phyloP scores from a whole-genome alignment of 2,888 invertebrate species.

The Cantharis rufa region DNA sequence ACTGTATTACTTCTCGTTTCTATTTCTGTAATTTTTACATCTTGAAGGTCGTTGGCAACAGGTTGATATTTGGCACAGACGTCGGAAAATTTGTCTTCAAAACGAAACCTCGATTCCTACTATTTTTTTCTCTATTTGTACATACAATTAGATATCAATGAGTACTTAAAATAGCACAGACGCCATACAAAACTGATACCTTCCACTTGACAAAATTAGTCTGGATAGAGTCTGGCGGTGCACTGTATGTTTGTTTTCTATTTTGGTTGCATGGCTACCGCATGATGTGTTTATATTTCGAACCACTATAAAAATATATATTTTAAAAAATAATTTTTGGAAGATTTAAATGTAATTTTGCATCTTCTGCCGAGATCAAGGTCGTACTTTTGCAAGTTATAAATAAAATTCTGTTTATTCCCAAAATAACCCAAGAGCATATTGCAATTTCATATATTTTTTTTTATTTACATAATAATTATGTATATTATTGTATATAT shows the following conservation, averaged over 20 bases:
- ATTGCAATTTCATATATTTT: neutral
- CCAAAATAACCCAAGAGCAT: slow-evolving; percentile 8
- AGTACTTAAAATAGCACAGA: neutral
- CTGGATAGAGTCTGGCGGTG: neutral
- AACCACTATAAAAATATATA: neutral
- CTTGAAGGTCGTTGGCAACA: neutral
- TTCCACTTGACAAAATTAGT: neutral
- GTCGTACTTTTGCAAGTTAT: neutral
- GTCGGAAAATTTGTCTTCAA: neutral
- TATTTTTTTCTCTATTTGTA: neutral
- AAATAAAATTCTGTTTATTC: slow-evolving; percentile 12
- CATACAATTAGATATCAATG: neutral
- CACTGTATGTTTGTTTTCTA: neutral
- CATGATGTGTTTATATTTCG: neutral
- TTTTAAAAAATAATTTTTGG: neutral
- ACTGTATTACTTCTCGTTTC: neutral
- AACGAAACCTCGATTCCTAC: neutral
- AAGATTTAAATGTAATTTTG: neutral
- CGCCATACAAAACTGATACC: neutral
- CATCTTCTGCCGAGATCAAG: neutral
- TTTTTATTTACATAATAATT: neutral
- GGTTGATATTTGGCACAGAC: neutral
- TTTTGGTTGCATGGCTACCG: neutral
- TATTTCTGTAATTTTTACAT: neutral
- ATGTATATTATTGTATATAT: neutral